Percentiles rank a stretch among this genome's conserved stretches.
Conservation (phyloP, 2,113 vertebrate species). For the Pteruthius melanotis region DNA sequence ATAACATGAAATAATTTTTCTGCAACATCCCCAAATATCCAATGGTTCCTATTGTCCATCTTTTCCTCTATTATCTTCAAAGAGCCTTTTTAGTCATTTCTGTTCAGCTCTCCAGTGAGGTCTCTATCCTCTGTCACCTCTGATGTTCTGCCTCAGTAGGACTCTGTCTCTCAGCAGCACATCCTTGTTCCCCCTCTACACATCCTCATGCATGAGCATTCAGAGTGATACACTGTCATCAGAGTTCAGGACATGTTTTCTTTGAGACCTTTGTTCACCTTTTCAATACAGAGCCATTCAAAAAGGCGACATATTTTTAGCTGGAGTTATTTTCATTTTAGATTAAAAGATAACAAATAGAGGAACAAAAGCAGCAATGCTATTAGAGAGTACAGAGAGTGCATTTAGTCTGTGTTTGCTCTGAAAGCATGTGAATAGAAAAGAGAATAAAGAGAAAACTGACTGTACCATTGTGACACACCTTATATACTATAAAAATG, state of each 20-base stretch:
- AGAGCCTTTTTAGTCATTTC: constrained; percentile 3
- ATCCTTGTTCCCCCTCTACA: neutral
- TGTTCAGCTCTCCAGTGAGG: neutral
- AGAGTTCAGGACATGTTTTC: neutral
- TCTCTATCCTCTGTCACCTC: neutral
- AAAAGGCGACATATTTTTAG: neutral
- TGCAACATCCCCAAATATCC: neutral
- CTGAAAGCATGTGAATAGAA: neutral
- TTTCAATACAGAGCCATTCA: neutral
- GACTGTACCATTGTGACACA: neutral
- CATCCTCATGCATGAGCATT: neutral
- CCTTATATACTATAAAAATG: neutral
- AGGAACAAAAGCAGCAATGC: constrained; percentile 11
- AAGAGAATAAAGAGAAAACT: constrained; percentile 2
- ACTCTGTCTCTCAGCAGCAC: neutral
- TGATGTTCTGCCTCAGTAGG: constrained; percentile 1
- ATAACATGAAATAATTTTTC: neutral
- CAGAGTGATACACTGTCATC: neutral
- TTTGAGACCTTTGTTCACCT: constrained; percentile 4
- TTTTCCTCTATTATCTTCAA: neutral
- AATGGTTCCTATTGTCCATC: neutral
- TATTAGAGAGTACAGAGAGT: neutral
- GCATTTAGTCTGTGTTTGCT: neutral
- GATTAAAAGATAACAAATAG: neutral
- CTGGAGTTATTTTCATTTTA: neutral